Percentiles rank a stretch among this genome's conserved stretches.
phyloP scores from a whole-genome alignment of 2,888 invertebrate species.

The Melanchra persicariae region DNA sequence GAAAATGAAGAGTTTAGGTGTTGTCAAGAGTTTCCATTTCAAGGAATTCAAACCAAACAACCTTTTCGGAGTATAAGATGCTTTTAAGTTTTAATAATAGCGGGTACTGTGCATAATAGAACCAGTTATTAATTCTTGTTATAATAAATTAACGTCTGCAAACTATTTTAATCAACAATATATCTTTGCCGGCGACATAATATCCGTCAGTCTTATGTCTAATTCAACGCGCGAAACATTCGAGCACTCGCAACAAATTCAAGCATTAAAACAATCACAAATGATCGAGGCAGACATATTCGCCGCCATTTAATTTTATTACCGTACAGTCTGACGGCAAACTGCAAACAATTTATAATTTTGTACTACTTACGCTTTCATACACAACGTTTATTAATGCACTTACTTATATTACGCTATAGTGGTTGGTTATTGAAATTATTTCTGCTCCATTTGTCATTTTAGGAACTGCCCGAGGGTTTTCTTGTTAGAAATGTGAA shows the following conservation, averaged over 20 bases:
- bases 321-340: constrained; percentile 50
- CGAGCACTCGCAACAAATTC: constrained; percentile 38
- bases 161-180: constrained; percentile 53
- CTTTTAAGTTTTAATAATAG: constrained; percentile 27
- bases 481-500: constrained; percentile 35
- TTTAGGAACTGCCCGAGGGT: constrained; percentile 36
- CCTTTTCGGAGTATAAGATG: background rate
- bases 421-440: constrained; percentile 45
- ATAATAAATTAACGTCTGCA: constrained; percentile 34
- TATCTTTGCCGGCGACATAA: constrained; percentile 32
- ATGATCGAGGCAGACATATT: constrained; percentile 59
- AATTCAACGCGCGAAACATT: constrained; percentile 38
- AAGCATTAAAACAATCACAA: constrained; percentile 62
- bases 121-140: constrained; percentile 15
- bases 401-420: constrained; percentile 30
- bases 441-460: constrained; percentile 57
- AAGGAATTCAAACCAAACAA: constrained; percentile 3
- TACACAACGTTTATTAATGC: constrained; percentile 50
- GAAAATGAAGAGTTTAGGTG: constrained; percentile 15
- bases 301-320: constrained; percentile 65
- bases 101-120: background rate
- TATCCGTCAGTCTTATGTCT: constrained; percentile 49
- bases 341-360: constrained; percentile 61
- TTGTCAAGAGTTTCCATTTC: constrained; percentile 29
- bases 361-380: constrained; percentile 52